Evolutionary conservation across 2,888 invertebrate species (phyloP).

Genomic region (Drosophila picticornis): DNA sequence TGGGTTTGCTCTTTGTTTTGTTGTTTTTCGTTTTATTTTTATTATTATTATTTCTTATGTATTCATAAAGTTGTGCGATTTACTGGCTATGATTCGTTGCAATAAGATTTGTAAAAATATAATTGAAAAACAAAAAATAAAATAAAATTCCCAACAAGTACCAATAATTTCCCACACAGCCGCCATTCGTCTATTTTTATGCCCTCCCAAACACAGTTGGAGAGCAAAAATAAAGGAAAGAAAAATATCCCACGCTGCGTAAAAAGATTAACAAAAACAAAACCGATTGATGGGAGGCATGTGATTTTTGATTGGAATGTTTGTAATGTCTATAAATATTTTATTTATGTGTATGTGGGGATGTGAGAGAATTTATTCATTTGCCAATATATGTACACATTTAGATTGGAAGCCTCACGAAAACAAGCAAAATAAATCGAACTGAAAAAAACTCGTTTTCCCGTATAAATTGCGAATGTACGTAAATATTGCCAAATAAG

Average conservation of each 20-base stretch:
- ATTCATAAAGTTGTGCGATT: not conserved
- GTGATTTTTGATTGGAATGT: constrained; percentile 48
- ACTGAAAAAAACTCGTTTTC: constrained; percentile 17
- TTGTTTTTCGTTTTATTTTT: constrained; percentile 19
- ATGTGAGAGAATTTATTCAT: constrained; percentile 7
- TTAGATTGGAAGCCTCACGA: constrained; percentile 1
- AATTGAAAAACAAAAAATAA: not conserved
- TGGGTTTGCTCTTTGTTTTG: constrained; percentile 13
- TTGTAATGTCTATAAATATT: constrained; percentile 11
- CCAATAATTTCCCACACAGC: constrained; percentile 24
- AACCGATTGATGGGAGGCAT: constrained; percentile 31
- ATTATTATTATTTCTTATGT: constrained; percentile 11
- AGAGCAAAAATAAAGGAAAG: constrained; percentile 10
- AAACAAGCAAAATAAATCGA: constrained; percentile 2
- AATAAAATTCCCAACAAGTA: constrained; percentile 15
- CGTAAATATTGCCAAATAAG: constrained; percentile 24
- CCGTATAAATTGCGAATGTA: not conserved
- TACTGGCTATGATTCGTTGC: not conserved
- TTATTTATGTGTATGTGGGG: not conserved
- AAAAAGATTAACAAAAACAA: constrained; percentile 30
- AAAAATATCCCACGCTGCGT: constrained; percentile 53
- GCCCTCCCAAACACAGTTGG: constrained; percentile 13
- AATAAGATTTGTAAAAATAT: not conserved
- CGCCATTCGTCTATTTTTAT: constrained; percentile 42
- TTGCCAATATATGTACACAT: constrained; percentile 3